A percentile compares a stretch with the other conserved stretches of the same genome.
Evolutionary conservation across 2,888 invertebrate species (phyloP).

Genomic region (Helleia helle): DNA sequence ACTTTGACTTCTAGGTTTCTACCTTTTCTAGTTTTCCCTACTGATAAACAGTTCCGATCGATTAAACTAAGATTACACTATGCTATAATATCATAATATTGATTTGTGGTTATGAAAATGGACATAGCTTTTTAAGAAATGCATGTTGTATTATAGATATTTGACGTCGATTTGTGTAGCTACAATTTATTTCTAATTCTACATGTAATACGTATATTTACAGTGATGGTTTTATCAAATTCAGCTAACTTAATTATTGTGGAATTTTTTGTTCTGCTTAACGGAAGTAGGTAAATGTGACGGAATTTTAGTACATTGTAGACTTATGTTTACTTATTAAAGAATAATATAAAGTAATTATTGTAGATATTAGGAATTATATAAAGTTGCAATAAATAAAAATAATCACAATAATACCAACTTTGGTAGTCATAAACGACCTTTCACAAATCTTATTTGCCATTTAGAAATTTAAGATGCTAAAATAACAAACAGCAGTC

Average conservation of each 20-base stretch:
- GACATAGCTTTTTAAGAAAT: background rate
- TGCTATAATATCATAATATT: background rate
- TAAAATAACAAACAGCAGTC: background rate
- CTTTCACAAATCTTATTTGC: background rate
- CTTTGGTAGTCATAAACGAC: background rate
- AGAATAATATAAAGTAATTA: no score
- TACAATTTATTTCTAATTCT: background rate
- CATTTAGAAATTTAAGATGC: background rate
- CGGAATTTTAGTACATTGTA: no score
- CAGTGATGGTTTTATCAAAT: no score
- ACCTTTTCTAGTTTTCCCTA: no score
- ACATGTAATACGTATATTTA: no score
- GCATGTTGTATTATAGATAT: background rate
- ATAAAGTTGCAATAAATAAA: background rate
- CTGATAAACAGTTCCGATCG: no score
- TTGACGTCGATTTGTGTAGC: background rate
- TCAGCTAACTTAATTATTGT: no score
- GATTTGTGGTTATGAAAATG: background rate
- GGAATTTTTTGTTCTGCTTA: no score
- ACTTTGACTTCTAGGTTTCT: background rate
- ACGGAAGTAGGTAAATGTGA: no score
- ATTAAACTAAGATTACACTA: no score
- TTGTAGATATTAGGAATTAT: background rate
- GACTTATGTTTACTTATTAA: no score
- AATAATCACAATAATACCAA: background rate